A percentile compares a stretch with the other conserved stretches of the same genome.
Evolutionary conservation across 2,888 invertebrate genomes (phyloP).

Genomic region (Gari tellinella): DNA sequence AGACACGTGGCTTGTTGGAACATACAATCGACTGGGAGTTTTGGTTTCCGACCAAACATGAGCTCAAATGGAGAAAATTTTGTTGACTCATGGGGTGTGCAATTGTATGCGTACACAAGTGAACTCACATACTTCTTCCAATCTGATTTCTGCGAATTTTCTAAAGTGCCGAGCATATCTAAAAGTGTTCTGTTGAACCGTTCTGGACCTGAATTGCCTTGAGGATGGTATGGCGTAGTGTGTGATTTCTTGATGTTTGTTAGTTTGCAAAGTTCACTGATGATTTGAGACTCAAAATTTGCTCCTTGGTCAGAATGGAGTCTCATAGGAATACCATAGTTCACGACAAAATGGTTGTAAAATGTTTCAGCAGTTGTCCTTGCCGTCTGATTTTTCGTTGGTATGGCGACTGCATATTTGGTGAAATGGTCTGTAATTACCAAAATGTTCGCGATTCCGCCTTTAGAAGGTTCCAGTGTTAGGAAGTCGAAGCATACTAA

Average conservation of each 20-base stretch:
- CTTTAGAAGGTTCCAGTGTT: constrained; percentile 5
- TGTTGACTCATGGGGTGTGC: constrained; percentile 33
- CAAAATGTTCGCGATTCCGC: constrained; percentile 1
- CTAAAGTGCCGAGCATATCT: constrained; percentile 28
- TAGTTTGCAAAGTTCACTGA: constrained; percentile 28
- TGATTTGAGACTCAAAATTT: constrained; percentile 28
- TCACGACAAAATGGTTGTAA: constrained; percentile 18
- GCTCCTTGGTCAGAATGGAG: constrained; percentile 41
- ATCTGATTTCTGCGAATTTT: constrained; percentile 16
- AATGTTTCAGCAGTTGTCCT: constrained; percentile 31
- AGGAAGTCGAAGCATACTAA: constrained; percentile 10
- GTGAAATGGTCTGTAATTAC: constrained; percentile 27
- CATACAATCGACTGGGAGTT: constrained; percentile 46
- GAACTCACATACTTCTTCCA: constrained; percentile 27
- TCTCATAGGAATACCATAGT: constrained; percentile 31
- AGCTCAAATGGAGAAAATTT: constrained; percentile 30
- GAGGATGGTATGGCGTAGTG: constrained; percentile 26
- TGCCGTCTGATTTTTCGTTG: too few species aligned
- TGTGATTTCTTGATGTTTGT: constrained; percentile 33
- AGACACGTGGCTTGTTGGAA: too few species aligned
- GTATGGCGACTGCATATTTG: constrained; percentile 18
- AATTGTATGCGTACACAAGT: constrained; percentile 23
- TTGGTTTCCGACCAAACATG: constrained; percentile 39
- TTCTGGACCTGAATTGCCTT: constrained; percentile 36
- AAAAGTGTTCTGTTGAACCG: constrained; percentile 37